phyloP scores from a whole-genome alignment of 2,888 invertebrate genomes.

The Drosophila infuscata region DNA sequence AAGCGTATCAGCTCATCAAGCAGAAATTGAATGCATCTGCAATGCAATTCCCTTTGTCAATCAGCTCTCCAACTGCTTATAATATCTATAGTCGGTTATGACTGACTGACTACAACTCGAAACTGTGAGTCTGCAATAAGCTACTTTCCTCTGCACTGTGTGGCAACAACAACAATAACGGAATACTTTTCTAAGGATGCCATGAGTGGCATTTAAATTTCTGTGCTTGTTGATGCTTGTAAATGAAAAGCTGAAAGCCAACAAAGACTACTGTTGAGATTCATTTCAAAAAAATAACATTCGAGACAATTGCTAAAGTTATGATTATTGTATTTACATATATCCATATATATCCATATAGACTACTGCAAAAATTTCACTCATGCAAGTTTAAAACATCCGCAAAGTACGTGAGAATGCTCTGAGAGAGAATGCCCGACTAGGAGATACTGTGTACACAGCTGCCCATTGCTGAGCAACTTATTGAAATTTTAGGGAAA shows the following conservation, averaged over 20 bases:
- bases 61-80: slow-evolving; percentile 4
- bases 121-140: slow-evolving; percentile 25
- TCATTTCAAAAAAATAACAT: slow-evolving; percentile 24
- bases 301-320: slow-evolving; percentile 19
- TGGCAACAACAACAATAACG: not conserved
- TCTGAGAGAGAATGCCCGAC: not conserved
- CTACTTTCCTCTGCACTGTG: slow-evolving; percentile 22
- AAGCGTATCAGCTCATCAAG: slow-evolving; percentile 33
- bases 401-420: not conserved
- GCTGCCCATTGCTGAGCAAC: not conserved
- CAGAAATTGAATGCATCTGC: slow-evolving; percentile 53
- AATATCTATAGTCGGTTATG: not conserved
- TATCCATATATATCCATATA: not conserved
- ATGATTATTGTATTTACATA: not conserved
- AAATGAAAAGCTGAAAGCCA: slow-evolving; percentile 32
- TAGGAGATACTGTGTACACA: not conserved
- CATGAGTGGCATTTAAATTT: slow-evolving; percentile 15
- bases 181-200: slow-evolving; percentile 22
- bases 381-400: not conserved
- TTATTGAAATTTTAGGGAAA: not conserved
- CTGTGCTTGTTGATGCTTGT: slow-evolving; percentile 3
- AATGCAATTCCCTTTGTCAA: slow-evolving; percentile 39
- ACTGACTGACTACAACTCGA: slow-evolving; percentile 1
- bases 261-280: not conserved
- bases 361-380: not conserved